These are phyloP conservation scores for Brachirus orientalis DNA, from an alignment of 2,113 vertebrate genomes.

Conservation along the genomic window DNA sequence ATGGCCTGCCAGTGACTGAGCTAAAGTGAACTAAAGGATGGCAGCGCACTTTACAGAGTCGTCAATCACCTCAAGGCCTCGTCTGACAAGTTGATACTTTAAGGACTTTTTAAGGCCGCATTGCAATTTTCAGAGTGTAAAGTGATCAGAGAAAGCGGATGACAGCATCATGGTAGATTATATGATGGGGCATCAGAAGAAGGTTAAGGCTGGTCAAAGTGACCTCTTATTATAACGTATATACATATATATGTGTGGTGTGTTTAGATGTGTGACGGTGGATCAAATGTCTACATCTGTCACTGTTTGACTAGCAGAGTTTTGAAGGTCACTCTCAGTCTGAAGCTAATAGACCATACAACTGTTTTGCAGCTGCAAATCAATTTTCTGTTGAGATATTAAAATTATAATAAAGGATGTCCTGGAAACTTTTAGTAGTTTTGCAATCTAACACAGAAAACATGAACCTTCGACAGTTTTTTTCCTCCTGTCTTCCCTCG, in stretches of 20 bases:
- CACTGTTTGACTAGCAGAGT: too few relatives aligned
- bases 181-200: conserved; percentile 24
- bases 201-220: conserved; percentile 11
- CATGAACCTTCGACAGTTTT: too few relatives aligned
- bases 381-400: too few relatives aligned
- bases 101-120: conserved; percentile 18
- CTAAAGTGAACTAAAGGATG: conserved; percentile 12
- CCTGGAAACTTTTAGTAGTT: too few relatives aligned
- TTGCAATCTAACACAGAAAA: too few relatives aligned
- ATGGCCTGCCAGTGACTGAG: conserved; percentile 11
- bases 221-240: background rate
- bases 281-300: too few relatives aligned
- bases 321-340: too few relatives aligned
- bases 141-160: conserved; percentile 18
- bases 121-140: conserved; percentile 15
- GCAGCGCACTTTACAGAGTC: background rate
- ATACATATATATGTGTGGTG: background rate
- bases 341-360: too few relatives aligned
- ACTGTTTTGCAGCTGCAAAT: too few relatives aligned
- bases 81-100: conserved; percentile 18
- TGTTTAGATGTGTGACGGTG: too few relatives aligned
- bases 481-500: too few relatives aligned
- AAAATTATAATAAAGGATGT: too few relatives aligned
- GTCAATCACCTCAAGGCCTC: conserved; percentile 34
- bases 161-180: conserved; percentile 28